Conservation (phyloP, 53 echinoderm and acorn worm genomes). For the Pentamera pediparva region DNA sequence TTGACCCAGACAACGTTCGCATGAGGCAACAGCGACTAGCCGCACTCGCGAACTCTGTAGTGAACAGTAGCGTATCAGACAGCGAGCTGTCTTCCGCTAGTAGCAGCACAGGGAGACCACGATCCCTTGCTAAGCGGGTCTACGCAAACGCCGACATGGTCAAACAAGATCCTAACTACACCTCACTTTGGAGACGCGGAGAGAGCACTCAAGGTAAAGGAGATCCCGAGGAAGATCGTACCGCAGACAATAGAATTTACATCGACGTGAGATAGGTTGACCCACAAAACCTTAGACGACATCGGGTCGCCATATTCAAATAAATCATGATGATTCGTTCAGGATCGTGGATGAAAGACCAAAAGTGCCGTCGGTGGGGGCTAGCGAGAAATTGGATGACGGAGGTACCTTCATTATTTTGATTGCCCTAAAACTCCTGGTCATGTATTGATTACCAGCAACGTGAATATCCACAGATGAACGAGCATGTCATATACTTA, state of each 20-base stretch:
- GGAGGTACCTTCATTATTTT: no score
- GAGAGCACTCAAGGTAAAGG: slow-evolving; percentile 34
- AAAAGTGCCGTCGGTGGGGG: no score
- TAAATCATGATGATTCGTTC: no score
- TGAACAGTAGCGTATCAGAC: neutral
- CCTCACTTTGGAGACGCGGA: slow-evolving; percentile 64
- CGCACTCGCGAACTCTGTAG: slow-evolving; percentile 38
- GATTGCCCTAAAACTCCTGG: no score
- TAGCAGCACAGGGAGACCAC: neutral
- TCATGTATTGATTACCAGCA: no score
- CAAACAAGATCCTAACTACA: slow-evolving; percentile 69
- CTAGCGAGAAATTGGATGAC: no score
- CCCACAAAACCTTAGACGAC: no score
- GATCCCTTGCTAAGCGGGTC: slow-evolving; percentile 43
- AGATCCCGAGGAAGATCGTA: neutral
- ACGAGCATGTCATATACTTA: no score
- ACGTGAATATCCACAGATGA: no score
- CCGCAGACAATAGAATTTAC: slow-evolving; percentile 77
- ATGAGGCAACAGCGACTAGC: slow-evolving; percentile 51
- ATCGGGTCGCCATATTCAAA: no score
- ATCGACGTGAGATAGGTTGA: slow-evolving; percentile 74
- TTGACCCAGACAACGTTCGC: slow-evolving; percentile 58
- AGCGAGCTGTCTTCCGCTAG: slow-evolving; percentile 6
- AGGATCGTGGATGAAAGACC: no score
- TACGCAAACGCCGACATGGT: slow-evolving; percentile 78